These are phyloP conservation scores for Tetragonula clypearis DNA, from an alignment of 1,140 invertebrate genomes.

Conservation along the genomic window DNA sequence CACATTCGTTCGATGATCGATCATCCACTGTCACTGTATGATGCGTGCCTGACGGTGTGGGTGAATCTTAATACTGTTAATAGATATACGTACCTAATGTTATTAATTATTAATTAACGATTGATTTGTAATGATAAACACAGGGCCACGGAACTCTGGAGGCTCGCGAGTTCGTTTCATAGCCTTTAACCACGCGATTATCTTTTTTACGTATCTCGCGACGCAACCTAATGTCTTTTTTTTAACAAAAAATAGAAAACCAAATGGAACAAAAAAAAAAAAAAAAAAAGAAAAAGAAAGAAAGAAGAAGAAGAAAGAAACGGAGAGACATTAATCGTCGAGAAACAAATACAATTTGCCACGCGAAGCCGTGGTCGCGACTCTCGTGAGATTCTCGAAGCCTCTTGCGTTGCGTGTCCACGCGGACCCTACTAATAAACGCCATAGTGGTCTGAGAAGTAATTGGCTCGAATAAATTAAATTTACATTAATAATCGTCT, in stretches of 20 bases:
- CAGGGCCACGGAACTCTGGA: conserved; percentile 46
- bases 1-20: conserved; percentile 53
- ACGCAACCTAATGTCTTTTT: conserved; percentile 28
- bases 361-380: background rate
- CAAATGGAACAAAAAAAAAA: background rate
- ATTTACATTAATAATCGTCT: conserved; percentile 64
- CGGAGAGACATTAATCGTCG: background rate
- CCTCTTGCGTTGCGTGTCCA: conserved; percentile 53
- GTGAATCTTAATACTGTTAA: conserved; percentile 72
- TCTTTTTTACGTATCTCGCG: conserved; percentile 25
- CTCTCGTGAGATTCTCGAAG: conserved; percentile 40
- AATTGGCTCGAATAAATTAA: conserved; percentile 74
- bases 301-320: background rate
- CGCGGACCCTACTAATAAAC: conserved; percentile 72
- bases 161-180: conserved; percentile 50
- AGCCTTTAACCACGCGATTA: conserved; percentile 18
- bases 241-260: conserved; percentile 19
- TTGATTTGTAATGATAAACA: conserved; percentile 68
- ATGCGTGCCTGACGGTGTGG: conserved; percentile 68
- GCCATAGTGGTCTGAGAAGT: conserved; percentile 72
- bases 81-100: conserved; percentile 76
- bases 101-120: conserved; percentile 70
- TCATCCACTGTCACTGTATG: conserved; percentile 56
- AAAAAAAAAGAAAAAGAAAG: conserved; percentile 21
- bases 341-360: background rate